Evolutionary conservation across 1,140 invertebrate species (phyloP).

Genomic region (Heliconius congener): DNA sequence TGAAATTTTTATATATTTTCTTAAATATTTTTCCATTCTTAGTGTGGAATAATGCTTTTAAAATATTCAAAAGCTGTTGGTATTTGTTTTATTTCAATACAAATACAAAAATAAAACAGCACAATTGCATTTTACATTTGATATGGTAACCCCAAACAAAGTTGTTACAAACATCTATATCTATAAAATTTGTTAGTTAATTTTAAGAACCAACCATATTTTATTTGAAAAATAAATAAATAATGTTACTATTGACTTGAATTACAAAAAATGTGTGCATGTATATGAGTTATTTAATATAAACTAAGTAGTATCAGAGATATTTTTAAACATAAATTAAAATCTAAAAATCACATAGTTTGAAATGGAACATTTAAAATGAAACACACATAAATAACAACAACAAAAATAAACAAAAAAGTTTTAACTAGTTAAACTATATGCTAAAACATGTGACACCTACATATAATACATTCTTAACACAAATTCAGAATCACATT

Average conservation of each 20-base stretch:
- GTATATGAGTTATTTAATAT: not conserved
- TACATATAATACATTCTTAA: not conserved
- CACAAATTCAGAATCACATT: constrained; percentile 1
- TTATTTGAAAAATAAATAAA: constrained; percentile 25
- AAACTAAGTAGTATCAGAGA: constrained; percentile 18
- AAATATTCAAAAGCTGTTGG: not conserved
- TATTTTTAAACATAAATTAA: constrained; percentile 17
- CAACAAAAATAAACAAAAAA: constrained; percentile 50
- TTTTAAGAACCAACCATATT: constrained; percentile 52
- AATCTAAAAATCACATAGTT: constrained; percentile 35
- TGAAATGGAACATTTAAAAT: constrained; percentile 44
- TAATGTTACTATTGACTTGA: constrained; percentile 24
- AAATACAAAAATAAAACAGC: not conserved
- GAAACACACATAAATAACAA: constrained; percentile 64
- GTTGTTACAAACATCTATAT: constrained; percentile 41
- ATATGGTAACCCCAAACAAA: constrained; percentile 44
- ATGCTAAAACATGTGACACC: not conserved
- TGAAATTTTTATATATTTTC: too few species aligned
- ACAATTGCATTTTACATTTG: not conserved
- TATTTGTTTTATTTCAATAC: not conserved
- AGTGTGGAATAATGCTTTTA: too few species aligned
- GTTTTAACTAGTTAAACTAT: constrained; percentile 14
- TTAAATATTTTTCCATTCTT: too few species aligned
- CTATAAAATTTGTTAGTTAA: constrained; percentile 56
- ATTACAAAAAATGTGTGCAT: constrained; percentile 4